Base-by-base conservation (phyloP, 2,113 vertebrate species). In the Symphodus melops region DNA sequence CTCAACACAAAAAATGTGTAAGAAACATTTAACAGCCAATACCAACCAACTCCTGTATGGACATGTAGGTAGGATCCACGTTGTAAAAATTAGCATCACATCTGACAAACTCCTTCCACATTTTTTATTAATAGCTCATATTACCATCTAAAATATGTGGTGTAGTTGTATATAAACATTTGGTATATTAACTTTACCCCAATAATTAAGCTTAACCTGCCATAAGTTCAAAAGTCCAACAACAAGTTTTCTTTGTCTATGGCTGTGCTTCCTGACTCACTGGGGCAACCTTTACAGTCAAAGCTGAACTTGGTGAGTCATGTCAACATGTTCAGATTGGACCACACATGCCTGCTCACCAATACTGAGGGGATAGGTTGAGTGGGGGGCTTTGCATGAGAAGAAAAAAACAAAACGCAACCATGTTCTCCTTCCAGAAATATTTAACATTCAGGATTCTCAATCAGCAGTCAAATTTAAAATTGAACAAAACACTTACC, bases 401-500 rank as follows among this genome's bases (percentile, higher is more conserved):
- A n/a, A n/a, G 59, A 68, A 46, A 69, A 46, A 57, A 36, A 13
- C 17, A 57, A 57, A 66, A 79, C 10, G 4, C 21, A 58, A 41
- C 59, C 42, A 70, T 10, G 6, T 19, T 44, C 23, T 6, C 63
- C 28, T 46, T 42, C 13, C 57, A 70, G 64, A 68, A 65, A 44
- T 51, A 28, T 68, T 68, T 66, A 65, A 73, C 83, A 66, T 48
- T 68, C 48, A 79, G 65, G 44, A 72, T 55, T 62, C 33, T 12
- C 51, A 70, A 67, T 78, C 51, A 83, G 69, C 7, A 21, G 53
- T 75, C 13, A 77, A 70, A 79, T 49, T 28, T 53, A n/a, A n/a
- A n/a, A n/a, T n/a, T 77, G 68, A 64, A 77, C n/a, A 48, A 46
- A 80, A 55, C n/a, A 90, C 98, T 98, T 93, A 99, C 98, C 98